Conservation (phyloP, 1,140 invertebrate species). For the Notospermus geniculatus region DNA sequence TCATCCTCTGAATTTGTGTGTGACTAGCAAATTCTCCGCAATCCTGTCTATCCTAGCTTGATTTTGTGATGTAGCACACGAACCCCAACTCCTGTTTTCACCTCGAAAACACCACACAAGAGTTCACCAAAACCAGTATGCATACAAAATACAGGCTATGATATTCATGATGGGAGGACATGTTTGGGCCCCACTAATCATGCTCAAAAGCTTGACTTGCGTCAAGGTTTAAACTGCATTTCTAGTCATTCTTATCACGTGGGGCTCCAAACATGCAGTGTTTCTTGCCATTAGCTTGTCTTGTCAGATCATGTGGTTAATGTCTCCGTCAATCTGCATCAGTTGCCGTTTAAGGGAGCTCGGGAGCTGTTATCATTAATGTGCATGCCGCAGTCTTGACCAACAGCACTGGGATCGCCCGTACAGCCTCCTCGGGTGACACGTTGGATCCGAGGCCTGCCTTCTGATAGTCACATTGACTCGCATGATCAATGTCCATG, state of each 20-base stretch:
- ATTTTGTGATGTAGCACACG: not conserved
- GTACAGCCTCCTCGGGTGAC: conserved; percentile 15
- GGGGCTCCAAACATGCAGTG: too few species aligned
- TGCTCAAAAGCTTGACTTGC: too few species aligned
- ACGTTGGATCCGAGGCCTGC: conserved; percentile 23
- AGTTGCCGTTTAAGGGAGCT: not conserved
- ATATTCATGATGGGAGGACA: conserved; percentile 6
- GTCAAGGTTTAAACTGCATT: too few species aligned
- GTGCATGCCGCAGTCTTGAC: conserved; percentile 5
- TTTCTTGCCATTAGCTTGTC: too few species aligned
- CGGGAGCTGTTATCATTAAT: conserved; percentile 6
- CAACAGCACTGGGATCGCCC: too few species aligned
- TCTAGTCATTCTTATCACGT: too few species aligned
- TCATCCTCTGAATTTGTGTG: not conserved
- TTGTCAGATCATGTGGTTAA: too few species aligned
- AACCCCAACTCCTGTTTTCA: conserved; percentile 8
- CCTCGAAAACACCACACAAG: not conserved
- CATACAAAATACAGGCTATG: conserved; percentile 10
- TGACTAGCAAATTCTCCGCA: conserved; percentile 1
- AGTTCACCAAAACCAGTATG: not conserved
- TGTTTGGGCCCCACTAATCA: too few species aligned
- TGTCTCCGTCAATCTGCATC: conserved; percentile 1
- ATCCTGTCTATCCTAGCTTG: not conserved
- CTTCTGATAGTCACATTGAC: not conserved
- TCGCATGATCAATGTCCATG: too few species aligned